Conservation (phyloP, 92 coral and sea anemone genomes). For the Palythoa grandiflora region DNA sequence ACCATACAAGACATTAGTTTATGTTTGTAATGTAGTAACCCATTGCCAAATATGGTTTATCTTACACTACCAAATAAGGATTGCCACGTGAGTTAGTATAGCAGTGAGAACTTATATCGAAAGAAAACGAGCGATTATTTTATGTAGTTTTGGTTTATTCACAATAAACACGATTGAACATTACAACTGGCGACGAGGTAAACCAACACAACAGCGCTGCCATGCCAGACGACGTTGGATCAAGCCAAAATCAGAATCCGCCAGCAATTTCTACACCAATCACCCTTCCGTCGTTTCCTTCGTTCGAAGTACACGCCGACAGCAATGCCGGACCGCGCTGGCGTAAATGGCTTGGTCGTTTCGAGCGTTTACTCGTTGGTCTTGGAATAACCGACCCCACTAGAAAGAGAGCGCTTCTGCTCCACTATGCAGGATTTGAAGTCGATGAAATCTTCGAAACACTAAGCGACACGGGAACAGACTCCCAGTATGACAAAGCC, state of each 20-base stretch:
- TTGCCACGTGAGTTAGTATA: not conserved
- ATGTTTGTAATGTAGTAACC: not conserved
- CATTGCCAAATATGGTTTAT: not conserved
- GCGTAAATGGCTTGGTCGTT: conserved; percentile 20
- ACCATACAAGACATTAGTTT: conserved; percentile 15
- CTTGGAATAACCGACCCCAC: conserved; percentile 25
- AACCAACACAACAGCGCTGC: not conserved
- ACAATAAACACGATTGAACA: not conserved
- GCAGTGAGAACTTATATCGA: too few species aligned
- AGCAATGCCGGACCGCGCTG: conserved; percentile 51
- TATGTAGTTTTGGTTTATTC: too few species aligned
- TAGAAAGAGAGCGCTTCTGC: conserved; percentile 14
- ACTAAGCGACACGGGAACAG: conserved; percentile 30
- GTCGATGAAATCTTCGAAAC: conserved; percentile 47
- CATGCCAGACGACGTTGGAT: conserved; percentile 1
- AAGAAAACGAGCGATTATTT: too few species aligned
- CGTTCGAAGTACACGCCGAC: conserved; percentile 61
- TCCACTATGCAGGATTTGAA: conserved; percentile 38
- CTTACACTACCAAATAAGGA: not conserved
- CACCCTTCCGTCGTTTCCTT: conserved; percentile 34
- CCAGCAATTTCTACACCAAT: conserved; percentile 9
- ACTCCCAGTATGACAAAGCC: conserved; percentile 27
- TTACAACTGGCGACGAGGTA: conserved; percentile 37
- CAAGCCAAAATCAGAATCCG: not conserved
- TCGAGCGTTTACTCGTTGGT: conserved; percentile 5